Evolutionary conservation across 2,888 invertebrate species (phyloP), one percentile per base, ranked within the genome.

Genomic region (Reticulitermes lucifugus): DNA sequence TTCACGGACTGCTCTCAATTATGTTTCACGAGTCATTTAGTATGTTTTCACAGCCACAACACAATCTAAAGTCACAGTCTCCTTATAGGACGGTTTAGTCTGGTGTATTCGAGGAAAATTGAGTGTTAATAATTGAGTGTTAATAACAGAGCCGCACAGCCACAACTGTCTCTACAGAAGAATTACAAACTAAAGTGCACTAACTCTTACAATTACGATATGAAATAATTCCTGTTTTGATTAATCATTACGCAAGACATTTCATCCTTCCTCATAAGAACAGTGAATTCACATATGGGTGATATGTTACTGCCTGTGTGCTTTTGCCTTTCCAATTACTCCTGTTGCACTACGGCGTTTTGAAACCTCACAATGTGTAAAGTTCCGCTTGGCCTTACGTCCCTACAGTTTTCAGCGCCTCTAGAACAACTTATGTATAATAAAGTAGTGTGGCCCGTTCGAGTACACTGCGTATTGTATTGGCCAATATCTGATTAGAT

Each of bases 401-500:
- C 21, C 55, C 55, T 55, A 4, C 14, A 18, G 18, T 18, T 55
- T 55, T 2, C 55, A 55, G 12, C 55, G 14, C 55, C 18, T 55
- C 18, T 55, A 55, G 14, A 1, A 18, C 18, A 55, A 55, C 55
- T 55, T 70, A n/a, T 5, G 29, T 70, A 25, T 70, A 35, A 73
- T 73, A 73, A 73, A 73, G 41, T 18, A 73, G 73, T 7, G 41
- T 18, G 21, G 41, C 7, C 35, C 73, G 29, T 73, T 41, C 73
- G 41, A 73, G 29, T 70, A 70, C 70, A n/a, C 70, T 29, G 70
- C n/a, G 18, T 21, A 46, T 46, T 46, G 46, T 77, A 22, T 25
- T 77, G 43, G 46, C 77, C 46, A 77, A 46, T 77, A 77, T 77
- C 77, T 77, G 77, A 77, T 77, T 77, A 77, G 77, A 46, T n/a